Conservation (phyloP, 2,797 vertebrate genomes). For the Ctenopoma multispine region DNA sequence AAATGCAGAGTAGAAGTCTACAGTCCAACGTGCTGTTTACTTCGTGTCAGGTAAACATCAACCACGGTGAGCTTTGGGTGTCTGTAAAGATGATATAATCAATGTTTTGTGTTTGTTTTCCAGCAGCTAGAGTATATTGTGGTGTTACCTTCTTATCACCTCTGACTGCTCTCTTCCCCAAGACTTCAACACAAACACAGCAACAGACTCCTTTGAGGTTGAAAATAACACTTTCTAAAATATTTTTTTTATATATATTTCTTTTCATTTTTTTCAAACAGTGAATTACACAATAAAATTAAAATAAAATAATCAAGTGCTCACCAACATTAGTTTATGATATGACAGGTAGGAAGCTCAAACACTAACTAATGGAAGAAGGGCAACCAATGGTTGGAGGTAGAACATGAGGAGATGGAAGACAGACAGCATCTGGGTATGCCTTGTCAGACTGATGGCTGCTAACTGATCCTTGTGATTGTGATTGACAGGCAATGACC, state of each 20-base stretch:
- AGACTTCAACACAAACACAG: conserved; percentile 60
- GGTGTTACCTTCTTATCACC: conserved; percentile 72
- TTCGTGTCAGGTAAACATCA: conserved; percentile 82
- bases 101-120: conserved; percentile 83
- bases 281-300: conserved; percentile 21
- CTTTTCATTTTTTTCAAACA: conserved; percentile 14
- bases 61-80: conserved; percentile 65
- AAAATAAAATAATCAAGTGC: conserved; percentile 35
- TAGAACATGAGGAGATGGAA: conserved; percentile 66
- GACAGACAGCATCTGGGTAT: conserved; percentile 74
- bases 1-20: conserved; percentile 80
- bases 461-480: conserved; percentile 87
- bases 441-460: conserved; percentile 78
- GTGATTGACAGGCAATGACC: conserved; percentile 88
- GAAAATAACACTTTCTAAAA: conserved; percentile 38
- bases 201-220: conserved; percentile 52
- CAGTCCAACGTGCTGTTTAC: conserved; percentile 80
- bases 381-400: conserved; percentile 40
- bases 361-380: conserved; percentile 49
- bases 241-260: conserved; percentile 18
- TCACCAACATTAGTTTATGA: conserved; percentile 7
- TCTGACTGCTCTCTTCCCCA: conserved; percentile 76
- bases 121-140: conserved; percentile 67
- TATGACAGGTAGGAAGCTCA: conserved; percentile 26
- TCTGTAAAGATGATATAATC: conserved; percentile 84